These are phyloP conservation scores for Ammodytes marinus DNA, from an alignment of 2,113 vertebrate species.

Conservation along the genomic window DNA sequence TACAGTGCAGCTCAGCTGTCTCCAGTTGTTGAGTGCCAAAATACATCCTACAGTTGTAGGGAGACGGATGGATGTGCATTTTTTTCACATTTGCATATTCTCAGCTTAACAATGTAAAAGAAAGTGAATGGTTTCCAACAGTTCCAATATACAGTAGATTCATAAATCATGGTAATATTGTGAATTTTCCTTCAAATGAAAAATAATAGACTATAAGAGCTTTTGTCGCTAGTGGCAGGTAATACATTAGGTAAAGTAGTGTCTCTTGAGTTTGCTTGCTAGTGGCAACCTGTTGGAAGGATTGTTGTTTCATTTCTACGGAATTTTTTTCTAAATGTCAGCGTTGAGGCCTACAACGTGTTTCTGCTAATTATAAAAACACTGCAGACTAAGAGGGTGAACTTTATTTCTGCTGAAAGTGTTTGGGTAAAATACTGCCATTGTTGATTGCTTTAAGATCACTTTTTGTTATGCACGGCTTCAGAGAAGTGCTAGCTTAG, in stretches of 20 bases:
- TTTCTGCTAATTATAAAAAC: not conserved
- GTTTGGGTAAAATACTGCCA: not conserved
- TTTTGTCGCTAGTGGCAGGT: not conserved
- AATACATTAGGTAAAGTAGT: not conserved
- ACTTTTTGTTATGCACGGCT: not conserved
- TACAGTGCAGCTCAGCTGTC: constrained; percentile 12
- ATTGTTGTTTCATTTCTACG: not conserved
- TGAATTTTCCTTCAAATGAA: not conserved
- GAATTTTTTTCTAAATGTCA: not conserved
- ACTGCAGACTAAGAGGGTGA: not conserved
- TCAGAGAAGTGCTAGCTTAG: not conserved
- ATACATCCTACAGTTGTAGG: constrained; percentile 5
- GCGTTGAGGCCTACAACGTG: no score
- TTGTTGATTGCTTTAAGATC: not conserved
- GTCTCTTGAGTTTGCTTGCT: not conserved
- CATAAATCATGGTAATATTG: not conserved
- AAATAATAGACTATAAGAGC: not conserved
- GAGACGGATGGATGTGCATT: constrained; percentile 6
- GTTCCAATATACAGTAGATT: not conserved
- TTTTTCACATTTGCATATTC: not conserved
- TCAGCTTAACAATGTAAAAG: not conserved
- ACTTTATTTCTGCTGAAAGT: not conserved
- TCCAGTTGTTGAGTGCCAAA: constrained; percentile 16
- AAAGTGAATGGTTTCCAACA: not conserved
- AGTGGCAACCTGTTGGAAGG: not conserved